Base-by-base conservation (phyloP, 1,140 invertebrate genomes). In the Drosophila insularis region DNA sequence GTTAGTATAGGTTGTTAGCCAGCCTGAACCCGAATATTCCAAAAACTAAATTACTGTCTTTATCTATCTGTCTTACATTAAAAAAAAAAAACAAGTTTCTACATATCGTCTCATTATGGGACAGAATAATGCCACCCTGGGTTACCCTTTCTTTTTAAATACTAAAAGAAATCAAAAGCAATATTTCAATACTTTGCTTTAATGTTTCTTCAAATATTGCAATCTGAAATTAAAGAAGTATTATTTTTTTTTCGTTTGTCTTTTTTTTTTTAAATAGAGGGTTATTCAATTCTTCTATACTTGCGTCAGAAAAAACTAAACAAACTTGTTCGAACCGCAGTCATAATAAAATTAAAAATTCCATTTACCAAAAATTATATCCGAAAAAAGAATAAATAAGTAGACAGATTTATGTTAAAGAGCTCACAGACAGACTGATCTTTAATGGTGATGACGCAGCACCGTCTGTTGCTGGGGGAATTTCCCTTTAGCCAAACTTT, bases 311-410 rank as follows among this genome's bases (percentile, higher is more conserved):
- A 2, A 46, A 19, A 46, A 7, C n/a, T n/a, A 8, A 19, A 46
- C 27, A 46, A 19, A 46, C 43, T 13, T 46, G 43, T 31, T 62
- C 50, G 19, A 23, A 11, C n/a, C 21, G 5, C 43, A 63, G 39
- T 39, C 60, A 32, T 23, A 50, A 63, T 43, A 63, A 50, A 63
- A 63, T 60, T 63, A 50, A 8, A 40, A 50, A 63, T 63, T 63
- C 21, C 40, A 63, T 63, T 32, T 27, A 62, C 37, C 39, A 13
- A 14, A 63, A 46, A n/a, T n/a, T n/a, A 27, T 46, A 31, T 27
- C 4, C 8, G 8, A 39, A n/a, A 17, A 4, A 10, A 43, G 40
- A 61, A 46, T 11, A 27, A 40, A 11, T 5, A 62, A 19, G 55
- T 37, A 27, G 7, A 43, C 17, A 27, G 39, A 62, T 46, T 46